Base-by-base conservation (phyloP, 1,140 invertebrate genomes). In the Listronotus oregonensis region DNA sequence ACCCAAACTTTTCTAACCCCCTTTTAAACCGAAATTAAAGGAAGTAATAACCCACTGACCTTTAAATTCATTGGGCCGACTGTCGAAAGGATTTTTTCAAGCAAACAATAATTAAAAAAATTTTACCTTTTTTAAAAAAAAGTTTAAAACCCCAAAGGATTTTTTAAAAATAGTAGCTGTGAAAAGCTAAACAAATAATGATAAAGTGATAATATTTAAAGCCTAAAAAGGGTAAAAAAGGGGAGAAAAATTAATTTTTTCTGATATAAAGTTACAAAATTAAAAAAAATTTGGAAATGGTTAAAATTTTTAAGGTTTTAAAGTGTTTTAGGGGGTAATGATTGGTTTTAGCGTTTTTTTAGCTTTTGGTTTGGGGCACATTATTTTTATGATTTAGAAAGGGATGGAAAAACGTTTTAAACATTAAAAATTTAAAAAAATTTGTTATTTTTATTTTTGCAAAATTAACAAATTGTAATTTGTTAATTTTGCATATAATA, bases 231-330 rank as follows among this genome's bases (percentile, higher is more conserved):
- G 3, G 18, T 27, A 27, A 49, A 49, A 27, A 49, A 3, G 9
- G 1, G 8, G 6, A 47, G 18, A 49, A 18, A 49, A 18, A 17
- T 21, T 4, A 49, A 10, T 21, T 11, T 12, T 11, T 1, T 4
- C 15, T 12, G 10, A 4, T 49, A 9, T 21, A 44, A 14, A 7
- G 31, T 31, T 15, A 37, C 5, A 15, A 55, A 37, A 39, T 14
- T 37, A 17, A 55, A 39, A 42, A 27, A 46, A 21, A 11, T 47
- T 27, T 61, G 34, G 47, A 61, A 52, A 61, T 61, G 58, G 15
- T 61, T 40, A 50, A 18, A 42, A 43, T 51, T 8, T 49, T 32
- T 7, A 51, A 21, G 15, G 34, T 12, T 31, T 51, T 51, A 10
- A 61, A 51, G 34, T 8, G 37, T n/a, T 52, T 9, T 17, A 51